Conservation (phyloP, 1,140 invertebrate genomes). For the Oncopeltus fasciatus region DNA sequence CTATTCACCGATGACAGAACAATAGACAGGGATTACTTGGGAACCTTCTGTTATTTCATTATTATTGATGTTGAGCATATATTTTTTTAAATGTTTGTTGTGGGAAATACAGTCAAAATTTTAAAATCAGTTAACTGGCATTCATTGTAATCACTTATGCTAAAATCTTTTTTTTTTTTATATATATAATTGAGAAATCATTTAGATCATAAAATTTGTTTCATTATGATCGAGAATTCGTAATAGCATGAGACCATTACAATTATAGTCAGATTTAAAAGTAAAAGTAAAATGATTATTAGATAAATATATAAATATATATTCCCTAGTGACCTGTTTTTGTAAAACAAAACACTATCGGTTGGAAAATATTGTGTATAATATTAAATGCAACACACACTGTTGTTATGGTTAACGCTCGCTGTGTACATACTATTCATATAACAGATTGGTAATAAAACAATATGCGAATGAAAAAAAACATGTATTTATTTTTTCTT, state of each 20-base stretch:
- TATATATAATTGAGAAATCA: no score
- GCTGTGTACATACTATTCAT: conserved; percentile 21
- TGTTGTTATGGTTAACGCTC: conserved; percentile 17
- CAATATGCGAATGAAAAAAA: conserved; percentile 17
- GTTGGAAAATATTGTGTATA: conserved; percentile 18
- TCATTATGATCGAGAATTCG: not conserved
- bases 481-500: not conserved
- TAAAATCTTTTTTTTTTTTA: no score
- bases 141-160: conserved; percentile 10
- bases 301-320: conserved; percentile 20
- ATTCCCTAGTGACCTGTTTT: conserved; percentile 20
- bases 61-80: not conserved
- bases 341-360: conserved; percentile 19
- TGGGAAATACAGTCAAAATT: conserved; percentile 9
- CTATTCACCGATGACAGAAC: not conserved
- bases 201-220: not conserved
- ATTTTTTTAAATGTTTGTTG: conserved; percentile 3
- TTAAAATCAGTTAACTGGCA: not conserved
- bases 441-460: conserved; percentile 20
- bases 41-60: not conserved
- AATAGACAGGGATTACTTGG: not conserved
- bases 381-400: conserved; percentile 14
- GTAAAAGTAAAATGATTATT: conserved; percentile 18
- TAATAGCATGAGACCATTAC: conserved; percentile 7
- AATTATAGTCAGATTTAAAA: conserved; percentile 2